Percentiles rank a stretch among this genome's conserved stretches.
Conservation (phyloP, 2,888 invertebrate genomes). For the Andrena chrysosceles region DNA sequence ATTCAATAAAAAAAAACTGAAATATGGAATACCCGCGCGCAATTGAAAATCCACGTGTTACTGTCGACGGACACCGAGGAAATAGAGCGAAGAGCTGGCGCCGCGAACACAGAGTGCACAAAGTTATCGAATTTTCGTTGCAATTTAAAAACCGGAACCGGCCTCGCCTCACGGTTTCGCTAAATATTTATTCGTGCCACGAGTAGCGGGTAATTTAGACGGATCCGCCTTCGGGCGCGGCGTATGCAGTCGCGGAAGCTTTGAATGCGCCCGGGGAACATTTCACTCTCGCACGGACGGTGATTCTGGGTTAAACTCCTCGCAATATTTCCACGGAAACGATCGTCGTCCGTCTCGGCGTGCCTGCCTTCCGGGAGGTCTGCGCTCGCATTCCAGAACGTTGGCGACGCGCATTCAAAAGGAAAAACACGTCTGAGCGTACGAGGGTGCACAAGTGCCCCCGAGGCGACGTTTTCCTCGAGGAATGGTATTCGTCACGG, state of each 20-base stretch:
- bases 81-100: not conserved
- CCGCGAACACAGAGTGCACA: not conserved
- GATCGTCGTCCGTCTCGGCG: constrained; percentile 37
- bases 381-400: constrained; percentile 47
- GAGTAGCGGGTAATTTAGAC: constrained; percentile 49
- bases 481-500: constrained; percentile 66
- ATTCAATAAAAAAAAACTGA: not conserved
- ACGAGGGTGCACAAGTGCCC: constrained; percentile 40
- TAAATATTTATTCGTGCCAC: constrained; percentile 52
- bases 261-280: constrained; percentile 23
- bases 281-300: constrained; percentile 14
- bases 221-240: constrained; percentile 30
- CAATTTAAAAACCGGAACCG: constrained; percentile 35
- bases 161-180: constrained; percentile 8
- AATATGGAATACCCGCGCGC: not conserved
- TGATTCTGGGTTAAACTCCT: constrained; percentile 47
- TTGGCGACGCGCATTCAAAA: constrained; percentile 59
- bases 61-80: not conserved
- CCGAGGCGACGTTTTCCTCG: constrained; percentile 42
- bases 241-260: constrained; percentile 28
- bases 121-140: constrained; percentile 27
- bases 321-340: constrained; percentile 53
- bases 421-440: constrained; percentile 53
- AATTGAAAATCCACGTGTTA: not conserved
- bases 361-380: constrained; percentile 59